Evolutionary conservation across 2,113 vertebrate species (phyloP), one percentile per base, ranked within the genome.

Genomic region (Poicephalus gulielmi): DNA sequence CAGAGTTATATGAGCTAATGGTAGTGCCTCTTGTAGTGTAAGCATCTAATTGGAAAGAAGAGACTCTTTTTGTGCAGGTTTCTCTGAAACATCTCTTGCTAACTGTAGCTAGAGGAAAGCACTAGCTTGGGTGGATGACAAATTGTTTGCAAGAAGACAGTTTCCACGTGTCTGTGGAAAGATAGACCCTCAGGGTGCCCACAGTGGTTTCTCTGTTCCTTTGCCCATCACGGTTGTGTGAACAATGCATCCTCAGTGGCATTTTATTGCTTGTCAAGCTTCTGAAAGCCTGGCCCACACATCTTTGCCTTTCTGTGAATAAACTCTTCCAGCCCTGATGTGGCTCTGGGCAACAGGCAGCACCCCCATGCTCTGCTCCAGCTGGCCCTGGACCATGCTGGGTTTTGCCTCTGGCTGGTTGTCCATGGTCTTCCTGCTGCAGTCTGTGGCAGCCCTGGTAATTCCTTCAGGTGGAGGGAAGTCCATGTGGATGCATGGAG

Each of bases 121-220:
- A 46, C 64, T 92, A 66, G 83, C 37, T 91, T 86, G 86, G 57
- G 69, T 96, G 83, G 80, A 88, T 93, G 94, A 88, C 57, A 77
- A 60, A 81, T 91, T 31, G n/a, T 92, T 94, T 81, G 73, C 35
- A 86, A 71, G 49, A 88, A 23, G 80, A 35, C 8, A 22, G 62
- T 96, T 95, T 92, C 94, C 5, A 0, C 57, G 83, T 7, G 2
- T 81, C 62, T 89, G 73, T 89, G 95, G 95, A 96, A 96, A 88
- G 57, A 53, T 35, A 17, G 66, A 67, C 67, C 81, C 74, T 87
- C 69, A 63, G 91, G 67, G 74, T 93, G 74, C 44, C 64, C 0
- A 0, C 66, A 73, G 47, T 47, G 59, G 67, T 87, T 92, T 95
- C 92, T 94, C 77, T 89, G 3, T 86, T 89, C 52, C 83, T 84